Base-by-base conservation (phyloP, 2,888 invertebrate genomes). In the Oscheius sp. region DNA sequence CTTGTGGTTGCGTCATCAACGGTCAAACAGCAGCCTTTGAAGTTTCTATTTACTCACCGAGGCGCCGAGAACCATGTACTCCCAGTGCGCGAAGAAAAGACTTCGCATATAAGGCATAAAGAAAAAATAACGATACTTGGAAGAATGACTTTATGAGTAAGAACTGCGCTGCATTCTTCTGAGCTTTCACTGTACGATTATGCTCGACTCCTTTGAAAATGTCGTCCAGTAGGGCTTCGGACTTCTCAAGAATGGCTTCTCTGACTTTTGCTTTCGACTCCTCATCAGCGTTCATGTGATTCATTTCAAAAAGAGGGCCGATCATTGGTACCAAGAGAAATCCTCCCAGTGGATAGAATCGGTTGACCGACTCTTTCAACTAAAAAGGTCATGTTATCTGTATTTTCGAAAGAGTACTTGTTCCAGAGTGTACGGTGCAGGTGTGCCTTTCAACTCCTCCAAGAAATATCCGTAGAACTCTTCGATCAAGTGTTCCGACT, bases 401-500 rank as follows among this genome's bases (percentile, higher is more conserved):
- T 1, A 12, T n/a, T 53, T n/a, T 25, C 1, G 76, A 75, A 3
- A 9, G 35, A 3, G 3, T 35, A 35, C 35, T 69, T 79, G 79
- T 21, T 77, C 77, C 27, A 79, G 55, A 21, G 75, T 76, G 49
- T 76, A 79, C 1, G 79, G 79, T 9, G 49, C 45, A 18, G 59
- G 45, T n/a, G 58, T n/a, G 13, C 72, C 77, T 49, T 61, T 69
- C 0, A 77, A 56, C 12, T 73, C 77, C 35, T 77, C 77, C 5
- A 72, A 25, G n/a, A 79, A 76, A 53, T 76, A 79, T 3, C 68
- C 76, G 29, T 79, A 79, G 58, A 79, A 79, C 43, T 69, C 69
- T 2, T 77, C 75, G 1, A 75, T 18, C 0, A 79, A 49, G 53
- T 64, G 35, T 55, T 77, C 77, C 73, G 73, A 75, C 23, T 77